phyloP scores from a whole-genome alignment of 1,140 invertebrate genomes.

The Carposina sasakii region DNA sequence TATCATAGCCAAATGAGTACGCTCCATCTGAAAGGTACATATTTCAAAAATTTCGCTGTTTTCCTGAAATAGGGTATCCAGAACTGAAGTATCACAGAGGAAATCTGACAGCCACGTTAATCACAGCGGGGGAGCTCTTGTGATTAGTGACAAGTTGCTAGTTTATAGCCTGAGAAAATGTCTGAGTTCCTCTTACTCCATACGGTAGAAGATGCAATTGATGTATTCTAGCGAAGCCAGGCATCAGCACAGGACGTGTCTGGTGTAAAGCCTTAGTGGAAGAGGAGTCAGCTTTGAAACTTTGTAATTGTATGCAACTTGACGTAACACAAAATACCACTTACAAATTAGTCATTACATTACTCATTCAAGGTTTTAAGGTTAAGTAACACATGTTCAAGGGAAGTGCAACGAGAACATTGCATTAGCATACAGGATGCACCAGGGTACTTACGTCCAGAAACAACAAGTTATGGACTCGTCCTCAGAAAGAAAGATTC shows the following conservation, averaged over 20 bases:
- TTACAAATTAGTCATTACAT: background rate
- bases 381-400: background rate
- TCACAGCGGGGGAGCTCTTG: too few relatives aligned
- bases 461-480: background rate
- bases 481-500: background rate
- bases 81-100: too few relatives aligned
- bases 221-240: too few relatives aligned
- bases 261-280: too few relatives aligned
- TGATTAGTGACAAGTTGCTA: too few relatives aligned
- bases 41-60: background rate
- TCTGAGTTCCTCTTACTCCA: too few relatives aligned
- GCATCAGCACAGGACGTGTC: too few relatives aligned
- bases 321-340: background rate
- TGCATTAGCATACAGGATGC: background rate
- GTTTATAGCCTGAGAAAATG: too few relatives aligned
- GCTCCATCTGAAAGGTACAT: conserved; percentile 50
- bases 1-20: conserved; percentile 80
- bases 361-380: background rate
- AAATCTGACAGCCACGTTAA: too few relatives aligned
- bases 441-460: background rate
- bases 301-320: too few relatives aligned
- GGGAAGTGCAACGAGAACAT: background rate
- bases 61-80: background rate
- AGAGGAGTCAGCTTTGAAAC: too few relatives aligned
- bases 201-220: too few relatives aligned